These are phyloP conservation scores for Megaceryle alcyon DNA, from an alignment of 2,797 vertebrate species.

Conservation along the genomic window DNA sequence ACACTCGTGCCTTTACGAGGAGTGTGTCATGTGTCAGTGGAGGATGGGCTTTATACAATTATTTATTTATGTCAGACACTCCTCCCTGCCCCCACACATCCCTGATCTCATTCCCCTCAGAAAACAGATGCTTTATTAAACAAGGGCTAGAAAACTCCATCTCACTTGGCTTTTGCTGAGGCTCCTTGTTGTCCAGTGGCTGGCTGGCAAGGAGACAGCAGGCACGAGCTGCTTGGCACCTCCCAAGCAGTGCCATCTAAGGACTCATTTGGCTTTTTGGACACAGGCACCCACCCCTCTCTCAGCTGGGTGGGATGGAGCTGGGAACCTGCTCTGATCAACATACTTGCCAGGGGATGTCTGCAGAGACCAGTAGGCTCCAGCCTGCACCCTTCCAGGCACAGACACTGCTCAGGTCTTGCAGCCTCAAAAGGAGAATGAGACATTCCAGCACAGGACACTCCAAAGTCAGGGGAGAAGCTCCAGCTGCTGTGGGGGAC, in stretches of 20 bases:
- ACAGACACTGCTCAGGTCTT: background rate
- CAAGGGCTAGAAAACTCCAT: background rate
- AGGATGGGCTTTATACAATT: conserved; percentile 19
- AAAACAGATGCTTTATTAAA: conserved; percentile 15
- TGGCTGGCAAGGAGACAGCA: rapidly evolving
- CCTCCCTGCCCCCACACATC: background rate
- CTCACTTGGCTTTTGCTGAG: background rate
- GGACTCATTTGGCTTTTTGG: background rate
- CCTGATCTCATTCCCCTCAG: conserved; percentile 23
- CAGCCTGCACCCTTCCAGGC: background rate
- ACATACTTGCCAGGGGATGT: rapidly evolving
- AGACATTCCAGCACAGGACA: background rate
- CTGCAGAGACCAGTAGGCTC: background rate
- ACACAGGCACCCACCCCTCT: rapidly evolving
- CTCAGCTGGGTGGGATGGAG: background rate
- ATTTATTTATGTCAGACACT: conserved; percentile 44
- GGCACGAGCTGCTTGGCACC: background rate
- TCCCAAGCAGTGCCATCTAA: rapidly evolving
- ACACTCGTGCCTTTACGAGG: background rate
- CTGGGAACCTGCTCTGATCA: background rate
- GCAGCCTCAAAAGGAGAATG: rapidly evolving
- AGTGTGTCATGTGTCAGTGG: conserved; percentile 13
- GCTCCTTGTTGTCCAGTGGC: background rate
- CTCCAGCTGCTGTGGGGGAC: background rate
- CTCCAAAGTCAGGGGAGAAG: background rate